A percentile compares a stretch with the other conserved stretches of the same genome.
These are phyloP conservation scores for Jordanella pulchra DNA, from an alignment of 2,797 vertebrate genomes.

Conservation along the genomic window DNA sequence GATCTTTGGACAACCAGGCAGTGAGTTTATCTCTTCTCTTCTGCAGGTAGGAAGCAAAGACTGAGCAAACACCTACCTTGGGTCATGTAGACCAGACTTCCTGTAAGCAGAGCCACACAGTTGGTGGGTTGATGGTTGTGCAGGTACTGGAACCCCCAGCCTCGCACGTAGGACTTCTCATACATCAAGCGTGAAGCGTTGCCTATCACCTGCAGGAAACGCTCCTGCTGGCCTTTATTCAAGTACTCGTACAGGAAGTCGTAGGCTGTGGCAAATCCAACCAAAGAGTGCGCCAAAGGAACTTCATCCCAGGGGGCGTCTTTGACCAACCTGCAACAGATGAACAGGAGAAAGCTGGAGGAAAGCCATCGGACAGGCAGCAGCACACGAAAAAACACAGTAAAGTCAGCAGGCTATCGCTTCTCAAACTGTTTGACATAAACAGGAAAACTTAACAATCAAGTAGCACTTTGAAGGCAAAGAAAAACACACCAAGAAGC, in stretches of 20 bases:
- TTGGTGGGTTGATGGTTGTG: slow-evolving; percentile 99
- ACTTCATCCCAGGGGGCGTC: slow-evolving; percentile 98
- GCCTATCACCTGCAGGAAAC: slow-evolving; percentile 94
- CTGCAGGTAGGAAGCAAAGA: not conserved
- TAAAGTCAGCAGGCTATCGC: slow-evolving; percentile 1
- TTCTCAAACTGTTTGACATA: slow-evolving; percentile 12
- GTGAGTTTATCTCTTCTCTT: not conserved
- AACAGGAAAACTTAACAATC: slow-evolving; percentile 15
- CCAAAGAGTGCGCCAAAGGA: slow-evolving; percentile 94
- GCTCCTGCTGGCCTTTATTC: slow-evolving; percentile 90
- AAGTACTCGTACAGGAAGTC: slow-evolving; percentile 94
- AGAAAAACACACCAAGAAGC: slow-evolving; percentile 37
- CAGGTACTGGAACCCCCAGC: slow-evolving; percentile 98
- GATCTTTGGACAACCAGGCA: not conserved
- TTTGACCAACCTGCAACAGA: slow-evolving; percentile 90
- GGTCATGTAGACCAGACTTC: slow-evolving; percentile 94
- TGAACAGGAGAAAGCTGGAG: slow-evolving; percentile 12
- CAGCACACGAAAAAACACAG: not conserved
- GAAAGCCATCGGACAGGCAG: not conserved
- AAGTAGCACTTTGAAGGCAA: slow-evolving; percentile 34
- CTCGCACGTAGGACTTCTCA: slow-evolving; percentile 90
- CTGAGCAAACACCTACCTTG: slow-evolving; percentile 82
- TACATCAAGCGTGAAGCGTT: slow-evolving; percentile 94
- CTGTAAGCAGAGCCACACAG: slow-evolving; percentile 94
- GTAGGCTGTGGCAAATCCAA: slow-evolving; percentile 96